Evolutionary conservation across 1,140 invertebrate genomes (phyloP), one percentile per base, ranked within the genome.

Genomic region (Drosophila mojavensis): DNA sequence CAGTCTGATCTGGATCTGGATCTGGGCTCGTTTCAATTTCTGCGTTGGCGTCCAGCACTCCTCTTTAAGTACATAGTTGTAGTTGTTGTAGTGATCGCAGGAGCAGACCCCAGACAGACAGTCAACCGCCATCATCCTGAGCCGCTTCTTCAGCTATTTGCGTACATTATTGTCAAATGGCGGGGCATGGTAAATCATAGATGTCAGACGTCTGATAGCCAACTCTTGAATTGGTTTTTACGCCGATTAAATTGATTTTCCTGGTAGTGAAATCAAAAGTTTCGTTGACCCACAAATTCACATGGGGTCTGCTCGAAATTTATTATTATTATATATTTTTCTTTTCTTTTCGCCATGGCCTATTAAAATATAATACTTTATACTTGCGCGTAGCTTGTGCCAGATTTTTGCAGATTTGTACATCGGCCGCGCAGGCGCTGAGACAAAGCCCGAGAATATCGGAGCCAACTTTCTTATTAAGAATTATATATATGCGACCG

Each of bases 161-260:
- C 78, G 74, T 88, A 89, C 88, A 89, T 88, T 80, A 89, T 86
- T 86, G 82, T 86, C 82, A 86, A 86, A 82, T 86, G 82, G 63
- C 59, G 50, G 28, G 75, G 71, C 78, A 70, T 53, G 70, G 75
- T 86, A 86, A 86, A 86, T 85, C 82, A 85, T 85, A 86, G 81
- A 79, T 84, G 64, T 62, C 43, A 64, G 62, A 55, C 61, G 79
- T 58, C 77, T 75, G 76, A 79, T 82, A 65, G 47, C 43, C 36
- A 41, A 62, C 70, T 64, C 33, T 56, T 56, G 53, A 63, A 66
- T 65, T 81, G 66, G 61, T 85, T 84, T 85, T 81, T 78, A 76
- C 82, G 82, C 81, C 81, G 72, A 79, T 82, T 75, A 83, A 68
- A 67, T 75, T 73, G 60, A 58, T 67, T 69, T 55, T 24, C 2